Evolutionary conservation across 2,797 vertebrate species (phyloP).

Genomic region (Poecilia gillii): DNA sequence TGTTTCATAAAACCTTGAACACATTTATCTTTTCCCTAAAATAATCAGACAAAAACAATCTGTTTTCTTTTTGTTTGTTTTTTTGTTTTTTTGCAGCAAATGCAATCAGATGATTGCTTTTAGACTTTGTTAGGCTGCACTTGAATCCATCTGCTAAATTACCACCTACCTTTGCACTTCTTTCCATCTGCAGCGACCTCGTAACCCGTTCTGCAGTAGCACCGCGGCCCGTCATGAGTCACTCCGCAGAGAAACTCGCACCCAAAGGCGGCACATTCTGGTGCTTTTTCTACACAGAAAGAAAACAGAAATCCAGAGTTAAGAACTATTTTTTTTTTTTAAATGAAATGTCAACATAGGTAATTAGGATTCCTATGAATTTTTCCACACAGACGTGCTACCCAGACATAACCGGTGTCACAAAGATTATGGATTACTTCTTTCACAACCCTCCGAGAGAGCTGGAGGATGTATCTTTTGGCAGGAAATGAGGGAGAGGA

Average conservation of each 20-base stretch:
- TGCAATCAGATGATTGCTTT: constrained; percentile 23
- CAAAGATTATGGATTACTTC: constrained; percentile 20
- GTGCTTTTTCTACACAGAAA: constrained; percentile 78
- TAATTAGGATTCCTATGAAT: constrained; percentile 11
- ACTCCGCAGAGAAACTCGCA: constrained; percentile 91
- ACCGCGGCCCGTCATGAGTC: constrained; percentile 85
- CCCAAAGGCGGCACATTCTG: constrained; percentile 82
- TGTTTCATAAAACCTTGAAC: not conserved
- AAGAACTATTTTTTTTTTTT: constrained; percentile 18
- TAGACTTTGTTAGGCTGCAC: constrained; percentile 10
- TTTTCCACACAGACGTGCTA: constrained; percentile 32
- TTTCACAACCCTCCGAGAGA: constrained; percentile 51
- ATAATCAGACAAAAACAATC: not conserved
- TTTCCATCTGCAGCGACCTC: constrained; percentile 89
- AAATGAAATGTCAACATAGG: not conserved
- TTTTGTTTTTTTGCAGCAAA: not conserved
- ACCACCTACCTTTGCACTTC: constrained; percentile 90
- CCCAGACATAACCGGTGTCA: constrained; percentile 30
- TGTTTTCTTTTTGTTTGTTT: not conserved
- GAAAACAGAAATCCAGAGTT: constrained; percentile 41
- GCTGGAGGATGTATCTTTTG: constrained; percentile 71
- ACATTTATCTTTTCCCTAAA: not conserved
- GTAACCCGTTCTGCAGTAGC: constrained; percentile 91
- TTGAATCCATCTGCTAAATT: constrained; percentile 27
- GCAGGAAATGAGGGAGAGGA: constrained; percentile 67